These are phyloP conservation scores for Holothuria leucospilota DNA, from an alignment of 53 echinoderm and acorn worm genomes.

Conservation along the genomic window DNA sequence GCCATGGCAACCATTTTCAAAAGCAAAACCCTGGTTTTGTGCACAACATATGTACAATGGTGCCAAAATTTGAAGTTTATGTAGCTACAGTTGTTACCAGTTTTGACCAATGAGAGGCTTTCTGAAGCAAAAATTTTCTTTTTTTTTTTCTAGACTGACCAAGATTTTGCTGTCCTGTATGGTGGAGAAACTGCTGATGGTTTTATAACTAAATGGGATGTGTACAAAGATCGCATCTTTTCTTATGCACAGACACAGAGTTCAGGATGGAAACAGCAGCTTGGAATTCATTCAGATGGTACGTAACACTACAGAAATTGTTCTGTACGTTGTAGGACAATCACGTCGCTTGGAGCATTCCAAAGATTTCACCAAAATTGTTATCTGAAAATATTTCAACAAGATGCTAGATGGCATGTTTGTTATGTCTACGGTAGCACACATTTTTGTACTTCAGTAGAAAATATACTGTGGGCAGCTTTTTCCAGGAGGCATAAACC, in stretches of 20 bases:
- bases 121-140: background rate
- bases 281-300: conserved; percentile 24
- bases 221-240: background rate
- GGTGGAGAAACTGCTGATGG: conserved; percentile 19
- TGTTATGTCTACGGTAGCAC: too few relatives aligned
- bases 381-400: too few relatives aligned
- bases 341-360: background rate
- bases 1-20: too few relatives aligned
- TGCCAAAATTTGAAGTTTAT: background rate
- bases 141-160: conserved; percentile 26
- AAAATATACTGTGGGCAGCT: background rate
- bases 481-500: too few relatives aligned
- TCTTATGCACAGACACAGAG: conserved; percentile 4
- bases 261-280: conserved; percentile 24
- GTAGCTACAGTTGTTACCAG: too few relatives aligned
- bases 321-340: background rate
- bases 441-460: background rate
- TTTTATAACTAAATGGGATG: conserved; percentile 10
- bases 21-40: background rate
- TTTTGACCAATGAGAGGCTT: too few relatives aligned
- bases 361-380: background rate
- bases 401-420: too few relatives aligned
- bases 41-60: background rate
- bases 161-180: conserved; percentile 33
- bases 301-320: background rate